Evolutionary conservation across 1,140 invertebrate genomes (phyloP), one percentile per base, ranked within the genome.

Genomic region (Tetramorium parvispinum): DNA sequence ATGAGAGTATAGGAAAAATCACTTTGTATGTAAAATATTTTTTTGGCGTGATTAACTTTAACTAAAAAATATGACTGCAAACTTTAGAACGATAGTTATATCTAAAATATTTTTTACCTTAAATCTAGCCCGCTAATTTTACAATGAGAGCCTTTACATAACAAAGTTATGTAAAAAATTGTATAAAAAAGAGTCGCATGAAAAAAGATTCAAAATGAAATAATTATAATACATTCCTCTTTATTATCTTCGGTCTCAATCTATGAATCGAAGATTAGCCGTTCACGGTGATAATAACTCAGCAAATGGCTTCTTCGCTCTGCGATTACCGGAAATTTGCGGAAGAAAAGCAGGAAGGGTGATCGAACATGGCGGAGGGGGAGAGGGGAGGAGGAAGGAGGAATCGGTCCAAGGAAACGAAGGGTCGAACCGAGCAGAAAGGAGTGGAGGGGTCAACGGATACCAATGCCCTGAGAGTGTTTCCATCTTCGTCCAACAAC

Each of bases 401-500:
- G 11, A 32, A 57, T 4, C 46, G 27, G 32, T 65, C 32, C 21
- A 27, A 21, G 55, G 46, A 77, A 77, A 46, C 37, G 63, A 51
- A 73, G 70, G 11, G 4, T 13, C 37, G 40, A 43, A 21, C 40
- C 10, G 32, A n/a, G 46, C 13, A 27, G 46, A 43, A 24, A 21
- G 21, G 10, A n/a, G 40, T 59, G 68, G 55, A 37, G 21, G 18
- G 13, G 46, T 32, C 18, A 40, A 24, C 24, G 59, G 27, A 59
- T 37, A 55, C 46, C 57, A 32, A 49, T 63, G 66, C 51, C 21
- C 57, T 24, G 24, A 37, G 76, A 78, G 55, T 83, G 59, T 89
- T 83, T 85, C 83, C 75, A 59, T 90, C 88, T 78, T 85, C 57
- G 61, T 85, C n/a, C 46, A 71, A 70, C 81, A 86, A 86, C 87